Evolutionary conservation across 2,113 vertebrate genomes (phyloP), one percentile per base, ranked within the genome.

Genomic region (Rhea americana): DNA sequence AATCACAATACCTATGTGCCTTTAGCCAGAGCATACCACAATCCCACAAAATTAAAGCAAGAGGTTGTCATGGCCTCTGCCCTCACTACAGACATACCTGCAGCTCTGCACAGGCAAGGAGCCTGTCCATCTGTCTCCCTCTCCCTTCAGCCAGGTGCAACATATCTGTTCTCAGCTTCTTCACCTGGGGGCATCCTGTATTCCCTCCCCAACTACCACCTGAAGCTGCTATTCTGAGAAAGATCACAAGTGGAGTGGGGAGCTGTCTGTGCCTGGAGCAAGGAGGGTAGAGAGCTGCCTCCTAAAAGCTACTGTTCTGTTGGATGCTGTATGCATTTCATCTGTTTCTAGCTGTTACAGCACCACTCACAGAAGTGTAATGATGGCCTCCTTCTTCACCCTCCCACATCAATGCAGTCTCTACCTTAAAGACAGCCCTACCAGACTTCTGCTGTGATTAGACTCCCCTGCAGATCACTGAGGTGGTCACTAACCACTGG

Each of bases 401-500:
- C 10, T 59, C 16, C 72, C 5, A 4, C 25, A 26, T 48, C 47
- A 75, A 22, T 30, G 20, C 30, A 74, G 28, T 10, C n/a, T 82
- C 41, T 15, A 72, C 19, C 32, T 70, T 53, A 48, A 47, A 61
- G 35, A 45, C 12, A 89, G 51, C 35, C 21, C 28, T 89, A 75
- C 10, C 66, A 85, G n/a, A 48, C 10, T 72, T 71, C 78, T 87
- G 37, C 56, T 72, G 24, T 47, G 62, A 68, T 84, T 71, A 82
- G 37, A 66, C 32, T 84, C 58, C 43, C 17, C 66, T 63, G 28
- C 24, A 62, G 18, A 61, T 41, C 48, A 53, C 37, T 12, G 14
- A 37, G 2, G 13, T 43, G 30, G 68, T 21, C 65, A 47, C 0
- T 56, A 51, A 48, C 41, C n/a, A 20, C 3, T 1, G 37, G 26